Conservation (phyloP, 2,113 vertebrate genomes). For the Cichladusa arquata region DNA sequence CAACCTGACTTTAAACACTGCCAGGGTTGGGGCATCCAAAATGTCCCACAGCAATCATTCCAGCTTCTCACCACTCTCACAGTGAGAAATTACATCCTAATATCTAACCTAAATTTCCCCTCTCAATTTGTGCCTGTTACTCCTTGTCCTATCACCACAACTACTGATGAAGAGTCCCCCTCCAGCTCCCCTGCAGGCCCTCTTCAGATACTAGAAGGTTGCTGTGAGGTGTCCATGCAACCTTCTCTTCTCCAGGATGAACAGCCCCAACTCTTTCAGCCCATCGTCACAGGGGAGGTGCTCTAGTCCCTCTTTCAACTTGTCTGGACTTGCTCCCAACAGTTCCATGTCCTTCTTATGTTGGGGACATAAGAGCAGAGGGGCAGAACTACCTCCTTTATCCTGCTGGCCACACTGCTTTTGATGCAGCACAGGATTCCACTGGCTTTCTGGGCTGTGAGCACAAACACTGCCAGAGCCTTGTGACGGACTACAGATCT, state of each 20-base stretch:
- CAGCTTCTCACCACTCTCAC: background rate
- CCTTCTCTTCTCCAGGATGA: background rate
- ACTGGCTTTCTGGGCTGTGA: background rate
- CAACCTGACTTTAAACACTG: background rate
- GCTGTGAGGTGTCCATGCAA: fast-evolving
- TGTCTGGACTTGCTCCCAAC: background rate
- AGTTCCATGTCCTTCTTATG: background rate
- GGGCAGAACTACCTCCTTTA: background rate
- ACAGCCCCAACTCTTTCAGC: background rate
- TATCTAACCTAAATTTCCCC: background rate
- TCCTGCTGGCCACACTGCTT: background rate
- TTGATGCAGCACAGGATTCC: background rate
- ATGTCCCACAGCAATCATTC: background rate
- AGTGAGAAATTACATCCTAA: background rate
- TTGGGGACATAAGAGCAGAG: background rate
- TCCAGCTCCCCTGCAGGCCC: background rate
- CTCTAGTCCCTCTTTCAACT: background rate
- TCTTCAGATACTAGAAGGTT: background rate
- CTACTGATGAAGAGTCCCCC: fast-evolving
- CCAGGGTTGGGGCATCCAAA: background rate
- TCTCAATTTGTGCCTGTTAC: background rate
- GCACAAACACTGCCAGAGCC: background rate
- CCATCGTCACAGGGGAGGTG: background rate
- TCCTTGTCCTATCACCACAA: background rate
- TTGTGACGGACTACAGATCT: background rate